Evolutionary conservation across 2,113 vertebrate species (phyloP).

Genomic region (Chaetorhynchus papuensis): DNA sequence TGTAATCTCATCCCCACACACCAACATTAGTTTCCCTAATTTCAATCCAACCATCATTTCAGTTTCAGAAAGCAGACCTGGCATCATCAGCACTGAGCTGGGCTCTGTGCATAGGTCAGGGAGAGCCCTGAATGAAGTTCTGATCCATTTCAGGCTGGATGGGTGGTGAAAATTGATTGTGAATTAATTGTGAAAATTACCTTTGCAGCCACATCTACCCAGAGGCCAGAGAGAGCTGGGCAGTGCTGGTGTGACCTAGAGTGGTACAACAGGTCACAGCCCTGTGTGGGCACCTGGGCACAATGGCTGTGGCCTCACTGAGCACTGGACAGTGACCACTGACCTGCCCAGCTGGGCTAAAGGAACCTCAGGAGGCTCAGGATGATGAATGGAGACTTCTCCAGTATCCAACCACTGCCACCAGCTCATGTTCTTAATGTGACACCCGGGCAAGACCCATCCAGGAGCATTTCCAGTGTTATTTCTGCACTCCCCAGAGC

Average conservation of each 20-base stretch:
- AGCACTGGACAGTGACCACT: neutral
- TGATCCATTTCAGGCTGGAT: accelerated
- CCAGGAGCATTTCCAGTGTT: accelerated
- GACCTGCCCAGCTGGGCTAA: neutral
- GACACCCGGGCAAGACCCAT: neutral
- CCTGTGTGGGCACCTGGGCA: neutral
- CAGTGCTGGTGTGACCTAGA: accelerated
- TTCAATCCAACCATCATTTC: neutral
- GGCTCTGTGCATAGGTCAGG: accelerated
- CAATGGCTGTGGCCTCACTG: neutral
- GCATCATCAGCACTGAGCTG: accelerated
- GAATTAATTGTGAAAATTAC: too few species aligned
- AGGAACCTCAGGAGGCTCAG: neutral
- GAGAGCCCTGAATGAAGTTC: neutral
- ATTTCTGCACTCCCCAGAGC: neutral
- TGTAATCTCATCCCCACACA: accelerated
- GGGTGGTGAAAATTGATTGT: too few species aligned
- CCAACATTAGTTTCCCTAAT: accelerated
- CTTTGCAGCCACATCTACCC: accelerated
- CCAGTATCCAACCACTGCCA: neutral
- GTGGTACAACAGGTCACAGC: accelerated
- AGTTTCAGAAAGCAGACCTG: neutral
- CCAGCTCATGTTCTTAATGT: accelerated
- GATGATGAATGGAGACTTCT: neutral
- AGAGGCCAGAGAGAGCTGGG: neutral